phyloP scores from a whole-genome alignment of 1,140 invertebrate species.

The Pseudoatta argentina region DNA sequence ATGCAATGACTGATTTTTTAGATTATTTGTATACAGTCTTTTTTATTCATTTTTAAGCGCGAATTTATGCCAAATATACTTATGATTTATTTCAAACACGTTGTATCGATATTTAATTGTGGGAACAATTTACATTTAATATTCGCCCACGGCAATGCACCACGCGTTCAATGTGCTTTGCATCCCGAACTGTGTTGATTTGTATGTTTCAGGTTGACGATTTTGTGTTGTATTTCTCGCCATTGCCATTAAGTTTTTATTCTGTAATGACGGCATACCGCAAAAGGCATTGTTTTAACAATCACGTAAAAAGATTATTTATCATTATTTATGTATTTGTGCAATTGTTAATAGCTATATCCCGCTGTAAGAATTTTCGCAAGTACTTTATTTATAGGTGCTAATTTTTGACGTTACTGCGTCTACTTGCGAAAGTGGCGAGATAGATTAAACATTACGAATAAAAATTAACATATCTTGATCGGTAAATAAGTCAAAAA shows the following conservation, averaged over 20 bases:
- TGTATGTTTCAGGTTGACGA: slow-evolving; percentile 46
- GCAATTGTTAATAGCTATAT: background rate
- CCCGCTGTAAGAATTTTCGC: slow-evolving; percentile 5
- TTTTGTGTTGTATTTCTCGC: slow-evolving; percentile 19
- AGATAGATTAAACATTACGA: background rate
- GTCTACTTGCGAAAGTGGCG: slow-evolving; percentile 5
- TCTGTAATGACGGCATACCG: background rate
- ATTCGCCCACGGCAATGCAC: slow-evolving; percentile 44
- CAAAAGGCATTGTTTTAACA: slow-evolving; percentile 21
- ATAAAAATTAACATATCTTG: background rate
- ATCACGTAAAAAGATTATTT: background rate
- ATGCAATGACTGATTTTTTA: slow-evolving; percentile 41
- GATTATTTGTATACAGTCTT: background rate
- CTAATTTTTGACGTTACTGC: background rate
- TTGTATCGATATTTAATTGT: background rate
- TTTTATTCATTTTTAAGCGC: slow-evolving; percentile 18
- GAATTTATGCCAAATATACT: background rate
- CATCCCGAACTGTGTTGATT: slow-evolving; percentile 53
- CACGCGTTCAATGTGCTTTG: slow-evolving; percentile 56
- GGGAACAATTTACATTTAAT: background rate
- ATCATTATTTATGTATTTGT: background rate
- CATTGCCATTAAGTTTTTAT: slow-evolving; percentile 36
- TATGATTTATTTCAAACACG: slow-evolving; percentile 1
- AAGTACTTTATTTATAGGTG: background rate
- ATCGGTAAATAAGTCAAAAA: background rate